A percentile compares a stretch with the other conserved stretches of the same genome.
Evolutionary conservation across 2,888 invertebrate genomes (phyloP).

Genomic region (Chalcis sispes): DNA sequence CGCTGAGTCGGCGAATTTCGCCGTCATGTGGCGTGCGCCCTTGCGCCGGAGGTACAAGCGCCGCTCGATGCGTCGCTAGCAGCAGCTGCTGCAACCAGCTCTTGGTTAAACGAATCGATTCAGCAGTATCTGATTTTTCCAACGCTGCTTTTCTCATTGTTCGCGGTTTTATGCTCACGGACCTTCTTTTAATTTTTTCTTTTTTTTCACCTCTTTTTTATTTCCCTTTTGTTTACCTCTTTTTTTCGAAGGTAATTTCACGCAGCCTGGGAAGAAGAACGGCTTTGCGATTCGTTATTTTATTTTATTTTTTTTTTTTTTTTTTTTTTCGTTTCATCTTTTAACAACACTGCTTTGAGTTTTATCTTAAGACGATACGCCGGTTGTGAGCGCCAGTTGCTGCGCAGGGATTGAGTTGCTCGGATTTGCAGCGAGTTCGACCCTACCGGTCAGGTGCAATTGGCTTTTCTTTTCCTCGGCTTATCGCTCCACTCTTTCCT

Average conservation of each 20-base stretch:
- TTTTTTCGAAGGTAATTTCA: slow-evolving; percentile 25
- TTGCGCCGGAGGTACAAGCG: no score
- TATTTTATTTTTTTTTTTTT: background rate
- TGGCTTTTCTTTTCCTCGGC: slow-evolving; percentile 9
- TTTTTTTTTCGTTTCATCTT: background rate
- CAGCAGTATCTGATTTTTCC: slow-evolving; percentile 55
- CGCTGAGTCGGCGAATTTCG: slow-evolving; percentile 50
- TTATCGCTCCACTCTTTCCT: slow-evolving; percentile 1
- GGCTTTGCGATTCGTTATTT: background rate
- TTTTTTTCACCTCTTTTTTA: background rate
- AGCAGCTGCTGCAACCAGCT: slow-evolving; percentile 23
- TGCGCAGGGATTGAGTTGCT: slow-evolving; percentile 14
- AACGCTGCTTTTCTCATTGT: slow-evolving; percentile 50
- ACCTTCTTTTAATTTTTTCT: slow-evolving; percentile 11
- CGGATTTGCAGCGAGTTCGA: background rate
- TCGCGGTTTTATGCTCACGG: slow-evolving; percentile 23
- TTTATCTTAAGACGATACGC: no score
- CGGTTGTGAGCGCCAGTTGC: no score
- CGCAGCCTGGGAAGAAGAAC: slow-evolving; percentile 8
- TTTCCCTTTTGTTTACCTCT: slow-evolving; percentile 1
- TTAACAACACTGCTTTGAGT: no score
- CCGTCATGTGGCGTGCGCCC: slow-evolving; percentile 46
- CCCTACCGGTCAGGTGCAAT: background rate
- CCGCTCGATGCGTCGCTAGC: background rate
- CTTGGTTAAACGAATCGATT: slow-evolving; percentile 47